These are phyloP conservation scores for Alexandromys fortis DNA, from an alignment of 2,113 vertebrate species.

Conservation along the genomic window DNA sequence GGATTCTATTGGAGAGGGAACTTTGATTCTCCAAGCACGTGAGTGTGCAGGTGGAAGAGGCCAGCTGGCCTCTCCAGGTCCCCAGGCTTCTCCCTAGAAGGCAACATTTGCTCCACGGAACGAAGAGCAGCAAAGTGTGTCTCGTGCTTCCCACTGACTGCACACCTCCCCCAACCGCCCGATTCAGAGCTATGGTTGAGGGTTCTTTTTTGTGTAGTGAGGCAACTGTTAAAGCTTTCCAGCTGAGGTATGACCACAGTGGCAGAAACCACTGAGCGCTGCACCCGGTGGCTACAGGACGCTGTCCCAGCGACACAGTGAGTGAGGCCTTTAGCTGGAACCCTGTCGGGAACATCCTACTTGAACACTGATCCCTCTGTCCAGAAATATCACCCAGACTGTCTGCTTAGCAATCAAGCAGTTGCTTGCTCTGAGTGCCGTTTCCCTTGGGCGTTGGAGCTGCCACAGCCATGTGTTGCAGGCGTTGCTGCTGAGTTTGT, in stretches of 20 bases:
- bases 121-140: not conserved
- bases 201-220: not conserved
- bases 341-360: not conserved
- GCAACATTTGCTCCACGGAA: fast-evolving
- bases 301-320: not conserved
- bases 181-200: no score
- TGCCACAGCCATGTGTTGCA: not conserved
- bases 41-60: not conserved
- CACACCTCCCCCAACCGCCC: not conserved
- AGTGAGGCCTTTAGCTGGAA: not conserved
- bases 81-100: no score
- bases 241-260: fast-evolving
- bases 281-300: fast-evolving
- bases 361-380: conserved; percentile 3
- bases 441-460: conserved; percentile 28
- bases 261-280: not conserved
- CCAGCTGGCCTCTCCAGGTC: not conserved
- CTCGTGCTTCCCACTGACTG: not conserved
- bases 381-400: not conserved
- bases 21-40: fast-evolving
- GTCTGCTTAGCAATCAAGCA: conserved; percentile 50
- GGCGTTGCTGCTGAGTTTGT: not conserved
- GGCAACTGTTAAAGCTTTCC: not conserved
- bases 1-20: not conserved
- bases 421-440: not conserved